Evolutionary conservation across 2,113 vertebrate genomes (phyloP).

Genomic region (Prolemur simus): DNA sequence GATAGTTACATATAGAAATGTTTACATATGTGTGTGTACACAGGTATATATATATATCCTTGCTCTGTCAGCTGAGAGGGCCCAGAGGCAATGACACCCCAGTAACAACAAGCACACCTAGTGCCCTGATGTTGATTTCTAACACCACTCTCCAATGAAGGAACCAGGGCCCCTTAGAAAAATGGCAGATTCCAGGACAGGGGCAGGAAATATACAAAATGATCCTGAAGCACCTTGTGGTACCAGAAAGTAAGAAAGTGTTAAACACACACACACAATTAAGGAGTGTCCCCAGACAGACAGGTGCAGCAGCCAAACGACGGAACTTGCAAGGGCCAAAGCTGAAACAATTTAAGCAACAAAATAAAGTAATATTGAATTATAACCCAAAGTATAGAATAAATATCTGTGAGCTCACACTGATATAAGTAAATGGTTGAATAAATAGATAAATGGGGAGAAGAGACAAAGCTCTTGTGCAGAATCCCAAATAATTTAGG

Average conservation of each 20-base stretch:
- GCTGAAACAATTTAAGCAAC: neutral
- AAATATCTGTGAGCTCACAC: neutral
- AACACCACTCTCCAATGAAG: neutral
- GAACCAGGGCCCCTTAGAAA: neutral
- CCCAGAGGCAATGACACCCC: neutral
- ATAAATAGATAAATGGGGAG: neutral
- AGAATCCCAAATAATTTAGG: neutral
- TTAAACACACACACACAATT: neutral
- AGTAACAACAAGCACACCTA: neutral
- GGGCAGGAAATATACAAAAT: neutral
- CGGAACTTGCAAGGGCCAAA: neutral
- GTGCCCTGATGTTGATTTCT: neutral
- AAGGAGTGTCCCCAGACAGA: neutral
- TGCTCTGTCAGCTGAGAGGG: neutral
- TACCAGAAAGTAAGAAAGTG: neutral
- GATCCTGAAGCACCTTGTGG: neutral
- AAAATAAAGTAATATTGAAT: neutral
- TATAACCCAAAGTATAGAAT: neutral
- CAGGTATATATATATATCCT: neutral
- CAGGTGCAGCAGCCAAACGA: neutral
- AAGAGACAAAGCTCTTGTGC: neutral
- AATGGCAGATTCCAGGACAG: neutral
- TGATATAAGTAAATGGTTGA: neutral
- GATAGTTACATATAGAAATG: neutral
- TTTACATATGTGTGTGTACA: neutral